Percentiles rank a stretch among this genome's conserved stretches.
These are phyloP conservation scores for Egretta garzetta DNA, from an alignment of 2,113 vertebrate species.

Conservation along the genomic window DNA sequence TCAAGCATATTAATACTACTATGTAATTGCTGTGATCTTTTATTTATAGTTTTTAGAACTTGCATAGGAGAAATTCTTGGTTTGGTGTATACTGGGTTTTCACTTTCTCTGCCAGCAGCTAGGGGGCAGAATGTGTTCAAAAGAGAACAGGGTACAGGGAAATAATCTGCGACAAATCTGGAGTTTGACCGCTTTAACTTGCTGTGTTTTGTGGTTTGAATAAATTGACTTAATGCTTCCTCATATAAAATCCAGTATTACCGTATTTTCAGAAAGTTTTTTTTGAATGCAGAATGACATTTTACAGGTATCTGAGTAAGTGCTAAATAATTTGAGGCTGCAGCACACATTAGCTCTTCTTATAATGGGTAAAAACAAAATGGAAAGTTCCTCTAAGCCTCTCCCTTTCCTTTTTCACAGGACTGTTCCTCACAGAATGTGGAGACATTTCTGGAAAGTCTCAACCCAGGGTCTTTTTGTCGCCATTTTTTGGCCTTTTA, in stretches of 20 bases:
- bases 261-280: background rate
- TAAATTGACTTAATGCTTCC: background rate
- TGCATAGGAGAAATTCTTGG: background rate
- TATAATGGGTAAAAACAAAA: background rate
- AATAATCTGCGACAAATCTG: background rate
- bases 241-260: background rate
- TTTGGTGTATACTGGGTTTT: background rate
- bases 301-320: background rate
- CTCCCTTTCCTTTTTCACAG: constrained; percentile 70
- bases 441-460: constrained; percentile 91
- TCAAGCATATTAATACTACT: background rate
- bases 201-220: background rate
- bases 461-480: constrained; percentile 87
- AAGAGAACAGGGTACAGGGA: fast-evolving
- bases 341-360: background rate
- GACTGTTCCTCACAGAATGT: constrained; percentile 85
- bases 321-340: background rate
- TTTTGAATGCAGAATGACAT: background rate
- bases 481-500: constrained; percentile 89
- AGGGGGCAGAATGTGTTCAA: background rate
- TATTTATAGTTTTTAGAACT: background rate
- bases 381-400: background rate
- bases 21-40: background rate
- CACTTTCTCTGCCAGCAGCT: background rate
- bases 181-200: background rate